A percentile compares a stretch with the other conserved stretches of the same genome.
phyloP scores from a whole-genome alignment of 1,140 invertebrate species.

The Temnothorax curvispinosus region DNA sequence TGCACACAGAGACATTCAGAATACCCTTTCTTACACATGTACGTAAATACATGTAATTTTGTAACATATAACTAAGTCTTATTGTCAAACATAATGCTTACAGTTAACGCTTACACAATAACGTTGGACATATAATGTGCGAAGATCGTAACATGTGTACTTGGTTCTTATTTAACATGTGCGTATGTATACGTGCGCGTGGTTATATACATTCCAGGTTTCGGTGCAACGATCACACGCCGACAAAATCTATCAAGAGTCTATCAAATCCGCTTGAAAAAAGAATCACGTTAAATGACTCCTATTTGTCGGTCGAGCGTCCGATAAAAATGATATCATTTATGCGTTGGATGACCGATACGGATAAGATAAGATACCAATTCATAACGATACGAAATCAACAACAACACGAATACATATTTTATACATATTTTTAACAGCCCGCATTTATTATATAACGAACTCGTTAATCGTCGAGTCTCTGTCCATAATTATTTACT shows the following conservation, averaged over 20 bases:
- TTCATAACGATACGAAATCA: neutral
- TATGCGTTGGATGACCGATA: neutral
- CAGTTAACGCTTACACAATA: constrained; percentile 68
- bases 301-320: neutral
- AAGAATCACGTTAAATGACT: neutral
- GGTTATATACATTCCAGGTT: constrained; percentile 71
- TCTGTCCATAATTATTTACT: constrained; percentile 5
- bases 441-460: neutral
- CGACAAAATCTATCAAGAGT: neutral
- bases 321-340: constrained; percentile 2
- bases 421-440: constrained; percentile 9
- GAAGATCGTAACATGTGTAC: constrained; percentile 71
- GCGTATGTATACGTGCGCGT: constrained; percentile 52
- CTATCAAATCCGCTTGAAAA: neutral
- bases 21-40: constrained; percentile 60
- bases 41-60: constrained; percentile 57
- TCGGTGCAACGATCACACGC: constrained; percentile 52
- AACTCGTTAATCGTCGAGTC: neutral
- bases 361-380: constrained; percentile 36
- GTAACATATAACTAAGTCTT: constrained; percentile 59
- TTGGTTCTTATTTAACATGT: constrained; percentile 52
- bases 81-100: constrained; percentile 68
- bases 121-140: constrained; percentile 64
- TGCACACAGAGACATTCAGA: constrained; percentile 19
- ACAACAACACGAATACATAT: neutral